Conservation (phyloP, 2,888 invertebrate genomes). For the Cantharis rustica region DNA sequence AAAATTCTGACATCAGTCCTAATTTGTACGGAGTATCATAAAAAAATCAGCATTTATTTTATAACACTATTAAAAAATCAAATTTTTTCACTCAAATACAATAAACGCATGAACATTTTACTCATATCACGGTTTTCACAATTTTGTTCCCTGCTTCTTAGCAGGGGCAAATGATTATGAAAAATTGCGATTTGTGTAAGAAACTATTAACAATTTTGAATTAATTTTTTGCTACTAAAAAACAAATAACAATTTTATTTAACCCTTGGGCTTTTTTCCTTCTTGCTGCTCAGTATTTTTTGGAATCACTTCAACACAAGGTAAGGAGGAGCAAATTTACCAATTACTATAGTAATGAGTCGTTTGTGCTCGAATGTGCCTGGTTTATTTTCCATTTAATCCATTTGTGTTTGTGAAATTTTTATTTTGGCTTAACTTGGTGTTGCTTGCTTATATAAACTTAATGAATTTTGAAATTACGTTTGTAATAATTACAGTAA, state of each 20-base stretch:
- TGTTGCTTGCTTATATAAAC: conserved; percentile 12
- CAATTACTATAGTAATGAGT: conserved; percentile 11
- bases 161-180: background rate
- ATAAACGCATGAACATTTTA: background rate
- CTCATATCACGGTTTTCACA: background rate
- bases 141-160: background rate
- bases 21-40: background rate
- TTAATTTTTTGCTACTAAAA: background rate
- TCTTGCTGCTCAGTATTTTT: conserved; percentile 93
- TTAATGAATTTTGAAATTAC: background rate
- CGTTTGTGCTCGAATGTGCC: conserved; percentile 35
- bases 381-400: conserved; percentile 45
- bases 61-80: background rate
- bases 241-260: conserved; percentile 8
- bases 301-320: conserved; percentile 99
- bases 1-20: background rate
- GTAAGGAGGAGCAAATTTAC: conserved; percentile 69
- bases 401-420: conserved; percentile 55
- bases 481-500: background rate
- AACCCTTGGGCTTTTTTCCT: conserved; percentile 43
- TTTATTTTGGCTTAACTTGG: conserved; percentile 48
- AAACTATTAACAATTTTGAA: background rate
- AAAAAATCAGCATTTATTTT: background rate
- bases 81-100: background rate
- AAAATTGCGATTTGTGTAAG: background rate